Conservation (phyloP, 2,113 vertebrate genomes). For the Furnarius figulus region DNA sequence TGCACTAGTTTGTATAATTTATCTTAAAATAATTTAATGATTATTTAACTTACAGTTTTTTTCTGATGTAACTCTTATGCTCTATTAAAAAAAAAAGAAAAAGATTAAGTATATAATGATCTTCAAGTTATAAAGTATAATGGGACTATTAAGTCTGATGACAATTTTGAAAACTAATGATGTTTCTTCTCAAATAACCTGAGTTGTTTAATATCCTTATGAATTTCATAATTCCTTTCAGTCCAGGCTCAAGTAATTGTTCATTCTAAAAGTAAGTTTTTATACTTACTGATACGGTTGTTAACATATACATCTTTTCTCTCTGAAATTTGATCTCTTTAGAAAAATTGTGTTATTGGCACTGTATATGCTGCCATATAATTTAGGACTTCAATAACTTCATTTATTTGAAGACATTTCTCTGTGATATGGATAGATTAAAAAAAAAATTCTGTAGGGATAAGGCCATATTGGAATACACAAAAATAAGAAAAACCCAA, state of each 20-base stretch:
- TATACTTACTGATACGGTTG: background rate
- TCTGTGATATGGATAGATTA: background rate
- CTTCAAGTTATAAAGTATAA: background rate
- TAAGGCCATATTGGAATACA: background rate
- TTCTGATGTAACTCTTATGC: background rate
- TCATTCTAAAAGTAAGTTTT: background rate
- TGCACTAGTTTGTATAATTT: background rate
- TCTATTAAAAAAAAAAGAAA: background rate
- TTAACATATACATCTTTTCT: background rate
- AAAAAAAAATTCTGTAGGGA: background rate
- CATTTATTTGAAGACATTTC: background rate
- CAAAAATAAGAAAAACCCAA: background rate
- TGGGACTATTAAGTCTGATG: background rate
- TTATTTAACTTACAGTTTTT: background rate
- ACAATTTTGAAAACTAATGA: background rate
- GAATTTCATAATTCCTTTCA: background rate
- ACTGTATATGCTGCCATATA: background rate
- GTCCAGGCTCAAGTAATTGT: background rate
- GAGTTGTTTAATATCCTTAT: background rate
- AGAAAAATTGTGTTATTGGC: background rate
- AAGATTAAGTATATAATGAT: background rate
- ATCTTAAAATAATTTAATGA: background rate
- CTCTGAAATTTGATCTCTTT: background rate
- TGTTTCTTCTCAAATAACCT: background rate
- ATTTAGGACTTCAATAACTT: background rate